Conservation (phyloP, 2,888 invertebrate species). For the Melanostoma mellinum region DNA sequence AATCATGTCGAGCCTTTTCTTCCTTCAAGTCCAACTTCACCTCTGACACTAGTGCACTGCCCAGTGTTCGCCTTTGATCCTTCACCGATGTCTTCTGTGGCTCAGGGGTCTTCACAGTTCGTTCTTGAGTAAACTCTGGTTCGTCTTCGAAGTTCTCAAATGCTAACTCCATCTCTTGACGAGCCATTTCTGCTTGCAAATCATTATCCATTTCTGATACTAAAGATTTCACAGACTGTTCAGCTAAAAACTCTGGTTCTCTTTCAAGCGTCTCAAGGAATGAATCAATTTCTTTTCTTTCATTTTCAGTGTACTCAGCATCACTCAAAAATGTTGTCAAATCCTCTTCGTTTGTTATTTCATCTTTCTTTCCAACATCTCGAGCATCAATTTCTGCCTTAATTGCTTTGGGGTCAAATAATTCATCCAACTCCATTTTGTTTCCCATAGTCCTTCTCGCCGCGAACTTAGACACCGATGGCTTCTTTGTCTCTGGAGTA, state of each 20-base stretch:
- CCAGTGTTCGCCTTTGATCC: constrained; percentile 42
- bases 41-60: constrained; percentile 1
- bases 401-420: constrained; percentile 23
- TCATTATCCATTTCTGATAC: too few species aligned
- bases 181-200: constrained; percentile 16
- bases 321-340: not conserved
- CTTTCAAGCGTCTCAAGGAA: constrained; percentile 26
- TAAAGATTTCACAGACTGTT: not conserved
- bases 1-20: constrained; percentile 21
- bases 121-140: constrained; percentile 9
- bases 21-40: constrained; percentile 27
- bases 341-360: not conserved
- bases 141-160: constrained; percentile 48
- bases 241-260: not conserved
- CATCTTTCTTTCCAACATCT: too few species aligned
- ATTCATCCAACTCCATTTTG: not conserved
- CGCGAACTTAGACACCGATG: not conserved
- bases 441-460: constrained; percentile 39
- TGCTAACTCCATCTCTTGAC: constrained; percentile 31
- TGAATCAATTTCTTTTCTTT: constrained; percentile 1
- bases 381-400: not conserved
- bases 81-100: not conserved
- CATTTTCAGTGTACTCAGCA: constrained; percentile 10
- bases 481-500: constrained; percentile 54
- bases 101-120: constrained; percentile 36